Evolutionary conservation across 2,888 invertebrate species (phyloP).

Genomic region (Platerodrilus igneus): DNA sequence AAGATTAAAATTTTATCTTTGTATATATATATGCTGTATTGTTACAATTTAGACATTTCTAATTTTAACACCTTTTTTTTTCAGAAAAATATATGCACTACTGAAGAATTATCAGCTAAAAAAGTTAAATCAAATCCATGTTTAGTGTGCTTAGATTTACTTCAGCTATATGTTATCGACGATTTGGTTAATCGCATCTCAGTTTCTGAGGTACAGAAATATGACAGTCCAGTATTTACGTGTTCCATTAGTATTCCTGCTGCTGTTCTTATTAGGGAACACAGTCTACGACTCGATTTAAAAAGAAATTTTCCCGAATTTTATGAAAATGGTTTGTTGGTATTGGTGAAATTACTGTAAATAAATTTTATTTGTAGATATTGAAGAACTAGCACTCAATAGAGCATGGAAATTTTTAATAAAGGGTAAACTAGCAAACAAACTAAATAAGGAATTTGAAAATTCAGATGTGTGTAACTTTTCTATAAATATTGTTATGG

Average conservation of each 20-base stretch:
- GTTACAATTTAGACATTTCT: neutral
- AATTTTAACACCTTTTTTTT: slow-evolving; percentile 1
- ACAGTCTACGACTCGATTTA: slow-evolving; percentile 58
- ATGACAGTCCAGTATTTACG: slow-evolving; percentile 62
- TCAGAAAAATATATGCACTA: neutral
- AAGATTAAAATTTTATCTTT: too few relatives aligned
- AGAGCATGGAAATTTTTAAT: slow-evolving; percentile 76
- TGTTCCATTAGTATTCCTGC: slow-evolving; percentile 70
- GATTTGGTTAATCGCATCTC: slow-evolving; percentile 52
- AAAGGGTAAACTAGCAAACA: slow-evolving; percentile 55
- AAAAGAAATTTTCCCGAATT: slow-evolving; percentile 53
- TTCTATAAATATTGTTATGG: slow-evolving; percentile 56
- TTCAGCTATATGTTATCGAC: slow-evolving; percentile 56
- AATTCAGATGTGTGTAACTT: slow-evolving; percentile 57
- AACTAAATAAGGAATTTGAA: slow-evolving; percentile 54
- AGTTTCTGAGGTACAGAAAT: slow-evolving; percentile 52
- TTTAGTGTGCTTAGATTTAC: slow-evolving; percentile 66
- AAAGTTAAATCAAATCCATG: slow-evolving; percentile 56
- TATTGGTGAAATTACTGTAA: neutral
- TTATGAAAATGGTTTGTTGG: slow-evolving; percentile 45
- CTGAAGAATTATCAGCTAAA: too few relatives aligned
- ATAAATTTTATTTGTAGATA: slow-evolving; percentile 22
- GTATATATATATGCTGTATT: too few relatives aligned
- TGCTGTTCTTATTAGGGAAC: slow-evolving; percentile 61
- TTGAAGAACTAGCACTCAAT: slow-evolving; percentile 58